Base-by-base conservation (phyloP, 2,797 vertebrate genomes). In the Alcedo quadribrachys region DNA sequence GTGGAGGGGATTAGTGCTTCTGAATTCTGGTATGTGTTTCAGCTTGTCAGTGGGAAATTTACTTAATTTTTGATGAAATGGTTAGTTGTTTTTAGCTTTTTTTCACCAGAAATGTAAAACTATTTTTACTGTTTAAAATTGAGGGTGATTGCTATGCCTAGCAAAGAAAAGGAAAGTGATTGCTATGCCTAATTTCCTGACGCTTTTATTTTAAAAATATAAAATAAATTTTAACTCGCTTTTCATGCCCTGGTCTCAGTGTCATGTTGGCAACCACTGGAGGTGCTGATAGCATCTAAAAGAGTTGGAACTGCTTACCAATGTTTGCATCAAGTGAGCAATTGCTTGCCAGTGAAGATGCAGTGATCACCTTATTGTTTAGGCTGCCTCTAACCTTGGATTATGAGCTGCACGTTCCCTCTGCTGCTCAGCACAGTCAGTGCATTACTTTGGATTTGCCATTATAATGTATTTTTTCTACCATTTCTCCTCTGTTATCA, bases 11-110 rank as follows among this genome's bases (percentile, higher is more conserved):
- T 92, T n/a, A 12, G 58, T 5, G 6, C 43, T 67, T 42, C 46
- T 22, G 32, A 46, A 46, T 0, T 0, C 70, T 76, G 63, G 30
- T 42, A 13, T 0, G 0, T 61, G 9, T n/a, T 63, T 50, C 61
- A 92, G n/a, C 27, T 71, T 33, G 9, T 53, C 57, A 76, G 30
- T 24, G 50, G 58, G 28, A 85, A 12, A 14, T 55, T 17, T 19
- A 27, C 12, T 25, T 25, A 5, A 21, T 27, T 67, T 51, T 81
- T 70, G 9, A n/a, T 45, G 15, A 68, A 87, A 21, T 27, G 50
- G 25, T 51, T 51, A 27, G 50, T 51, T 51, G 50, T 9, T 20
- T 48, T 4, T 5, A 40, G 37, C 6, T 9, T 60, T 76, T 78
- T 67, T 60, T 3, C 24, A 13, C 17, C 28, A 42, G 32, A 45